phyloP scores from a whole-genome alignment of 1,140 invertebrate genomes.

The Galleria mellonella region DNA sequence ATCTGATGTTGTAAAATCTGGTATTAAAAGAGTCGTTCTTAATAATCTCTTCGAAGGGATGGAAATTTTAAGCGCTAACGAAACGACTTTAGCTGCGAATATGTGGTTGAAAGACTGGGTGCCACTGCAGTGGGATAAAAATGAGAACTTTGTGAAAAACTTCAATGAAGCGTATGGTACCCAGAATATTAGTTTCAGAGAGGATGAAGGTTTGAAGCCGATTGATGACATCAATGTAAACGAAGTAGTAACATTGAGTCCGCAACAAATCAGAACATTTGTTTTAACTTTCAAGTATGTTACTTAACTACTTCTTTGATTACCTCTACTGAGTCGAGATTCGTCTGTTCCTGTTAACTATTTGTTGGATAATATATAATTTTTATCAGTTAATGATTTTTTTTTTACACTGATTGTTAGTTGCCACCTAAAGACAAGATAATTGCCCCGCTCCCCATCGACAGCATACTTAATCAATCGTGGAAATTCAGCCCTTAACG shows the following conservation, averaged over 20 bases:
- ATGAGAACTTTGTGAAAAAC: conserved; percentile 27
- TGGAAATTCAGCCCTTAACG: too few relatives aligned
- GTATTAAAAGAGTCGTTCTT: conserved; percentile 29
- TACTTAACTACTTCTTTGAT: not conserved
- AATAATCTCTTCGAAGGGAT: conserved; percentile 75
- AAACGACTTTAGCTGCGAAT: conserved; percentile 81
- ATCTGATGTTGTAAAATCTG: conserved; percentile 75
- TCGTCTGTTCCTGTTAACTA: too few relatives aligned
- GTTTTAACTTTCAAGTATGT: not conserved
- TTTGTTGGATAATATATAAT: too few relatives aligned
- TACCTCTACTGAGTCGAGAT: too few relatives aligned
- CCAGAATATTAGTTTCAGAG: conserved; percentile 9
- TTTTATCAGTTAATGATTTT: too few relatives aligned
- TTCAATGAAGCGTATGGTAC: conserved; percentile 37
- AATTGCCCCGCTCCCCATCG: too few relatives aligned
- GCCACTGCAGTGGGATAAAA: conserved; percentile 65
- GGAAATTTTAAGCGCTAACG: conserved; percentile 70
- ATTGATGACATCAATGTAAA: conserved; percentile 14
- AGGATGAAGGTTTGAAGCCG: conserved; percentile 1
- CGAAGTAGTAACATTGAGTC: conserved; percentile 18
- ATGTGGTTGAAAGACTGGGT: conserved; percentile 71
- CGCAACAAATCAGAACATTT: conserved; percentile 41
- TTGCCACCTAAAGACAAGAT: too few relatives aligned
- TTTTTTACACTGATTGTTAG: too few relatives aligned
- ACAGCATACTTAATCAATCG: too few relatives aligned